Base-by-base conservation (phyloP, 2,888 invertebrate genomes). In the Stenotaenia linearis region DNA sequence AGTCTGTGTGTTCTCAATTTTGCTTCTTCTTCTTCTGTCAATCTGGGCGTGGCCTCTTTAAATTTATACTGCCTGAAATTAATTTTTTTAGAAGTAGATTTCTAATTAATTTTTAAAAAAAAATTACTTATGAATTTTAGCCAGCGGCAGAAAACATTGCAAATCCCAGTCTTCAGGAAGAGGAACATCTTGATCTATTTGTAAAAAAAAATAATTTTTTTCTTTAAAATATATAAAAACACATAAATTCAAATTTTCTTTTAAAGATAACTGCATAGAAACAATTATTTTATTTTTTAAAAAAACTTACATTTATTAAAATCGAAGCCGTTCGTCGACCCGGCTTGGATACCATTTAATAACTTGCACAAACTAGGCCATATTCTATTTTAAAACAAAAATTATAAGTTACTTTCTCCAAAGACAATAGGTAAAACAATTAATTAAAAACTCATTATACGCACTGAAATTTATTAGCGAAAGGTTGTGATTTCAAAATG, bases 91-190 rank as follows among this genome's bases (percentile, higher is more conserved):
- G 3, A 45, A 9, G 18, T 45, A 77, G 10, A 18, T 37, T 15
- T 37, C 35, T 0, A 77, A 21, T 3, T 25, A 77, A 76, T 21
- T 37, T 30, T n/a, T 25, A 23, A 7, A 23, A 77, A 6, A 21
- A 25, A 5, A 10, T 37, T 81, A 85, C 85, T 84, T 84, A 80
- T 86, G 85, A 37, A 85, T 84, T 80, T 86, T 85, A 75, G 84
- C 90, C 56, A 94, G 87, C 0, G 93, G 94, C 81, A 92, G 86
- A 87, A 94, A 95, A 23, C 94, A 93, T 84, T 92, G 91, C 78
- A 95, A 86, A 85, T 93, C 92, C 83, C 90, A 90, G 86, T 95
- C 94, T 86, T 94, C 94, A 0, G 91, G 91, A 78, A 95, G 87
- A 3, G 94, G 93, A 0, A 90, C 88, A 81, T 89, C 89, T 45